Evolutionary conservation across 2,888 invertebrate species (phyloP), one percentile per base, ranked within the genome.

Genomic region (Hanleya hanleyi): DNA sequence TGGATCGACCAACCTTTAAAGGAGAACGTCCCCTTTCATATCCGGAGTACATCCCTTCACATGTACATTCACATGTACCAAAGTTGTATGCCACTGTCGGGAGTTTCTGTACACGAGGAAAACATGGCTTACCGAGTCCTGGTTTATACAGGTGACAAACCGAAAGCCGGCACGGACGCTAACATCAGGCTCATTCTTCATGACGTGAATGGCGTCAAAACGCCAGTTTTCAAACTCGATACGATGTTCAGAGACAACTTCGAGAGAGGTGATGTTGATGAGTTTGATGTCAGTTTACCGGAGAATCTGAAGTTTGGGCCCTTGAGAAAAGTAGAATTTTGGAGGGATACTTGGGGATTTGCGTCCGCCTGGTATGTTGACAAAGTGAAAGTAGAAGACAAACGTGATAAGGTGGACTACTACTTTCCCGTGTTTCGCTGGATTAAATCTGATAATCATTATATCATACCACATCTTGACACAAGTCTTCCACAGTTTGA

Each of bases 141-240:
- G 32, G 91, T 92, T 5, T 86, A 86, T 49, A 92, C 92, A 0
- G 91, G 91, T 0, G 91, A 92, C 78, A 84, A 86, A 37, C 88
- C 87, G 73, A 83, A 86, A 26, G 87, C 91, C 0, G 90, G 90
- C 1, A 90, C 90, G 0, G 91, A 91, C 74, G 91, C 91, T 33
- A 90, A 90, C 68, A 88, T 92, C 4, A 85, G 83, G 75, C 81
- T 91, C 2, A 79, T 84, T 22, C 77, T 92, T 2, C 84, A 88
- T 51, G 91, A 91, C 75, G 85, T 84, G 32, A 73, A 81, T 3
- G 90, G 87, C 12, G 80, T 84, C 38, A 69, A 75, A 37, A 86
- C 90, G 1, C 79, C 84, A 0, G 85, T 85, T n/a, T 76, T 90
- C 29, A 83, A 83, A 6, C 82, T 92, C 18, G 88, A 90, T 74